phyloP scores from a whole-genome alignment of 2,797 vertebrate species.

The Halcyon badia region DNA sequence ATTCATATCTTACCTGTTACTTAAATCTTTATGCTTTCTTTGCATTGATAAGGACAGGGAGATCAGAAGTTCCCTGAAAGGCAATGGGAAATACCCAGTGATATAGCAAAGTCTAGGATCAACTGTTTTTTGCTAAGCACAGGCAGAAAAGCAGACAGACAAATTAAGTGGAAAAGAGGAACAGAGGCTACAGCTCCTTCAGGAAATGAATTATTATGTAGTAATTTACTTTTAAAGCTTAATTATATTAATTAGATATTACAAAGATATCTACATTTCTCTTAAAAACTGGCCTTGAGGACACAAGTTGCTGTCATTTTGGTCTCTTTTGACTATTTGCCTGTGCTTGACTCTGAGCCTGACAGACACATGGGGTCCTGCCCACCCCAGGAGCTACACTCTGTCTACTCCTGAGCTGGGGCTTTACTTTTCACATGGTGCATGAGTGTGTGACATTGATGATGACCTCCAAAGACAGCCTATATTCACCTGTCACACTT shows the following conservation, averaged over 20 bases:
- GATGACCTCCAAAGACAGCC: neutral
- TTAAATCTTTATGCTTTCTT: neutral
- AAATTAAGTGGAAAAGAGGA: neutral
- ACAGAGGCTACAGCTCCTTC: neutral
- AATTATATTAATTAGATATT: constrained; percentile 53
- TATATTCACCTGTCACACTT: neutral
- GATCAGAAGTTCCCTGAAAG: neutral
- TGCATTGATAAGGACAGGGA: neutral
- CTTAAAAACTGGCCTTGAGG: constrained; percentile 29
- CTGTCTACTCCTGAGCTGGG: neutral
- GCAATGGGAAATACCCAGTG: neutral
- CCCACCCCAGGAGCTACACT: neutral
- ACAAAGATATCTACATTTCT: neutral
- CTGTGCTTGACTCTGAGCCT: neutral
- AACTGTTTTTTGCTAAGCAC: neutral
- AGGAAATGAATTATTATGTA: constrained; percentile 34
- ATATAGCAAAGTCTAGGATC: neutral
- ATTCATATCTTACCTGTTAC: neutral
- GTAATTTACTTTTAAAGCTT: neutral
- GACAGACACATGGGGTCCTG: neutral
- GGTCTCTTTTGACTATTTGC: neutral
- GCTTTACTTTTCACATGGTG: neutral
- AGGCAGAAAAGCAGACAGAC: neutral
- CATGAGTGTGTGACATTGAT: neutral
- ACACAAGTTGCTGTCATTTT: constrained; percentile 6